phyloP scores from a whole-genome alignment of 1,140 invertebrate genomes.

The Apis laboriosa region DNA sequence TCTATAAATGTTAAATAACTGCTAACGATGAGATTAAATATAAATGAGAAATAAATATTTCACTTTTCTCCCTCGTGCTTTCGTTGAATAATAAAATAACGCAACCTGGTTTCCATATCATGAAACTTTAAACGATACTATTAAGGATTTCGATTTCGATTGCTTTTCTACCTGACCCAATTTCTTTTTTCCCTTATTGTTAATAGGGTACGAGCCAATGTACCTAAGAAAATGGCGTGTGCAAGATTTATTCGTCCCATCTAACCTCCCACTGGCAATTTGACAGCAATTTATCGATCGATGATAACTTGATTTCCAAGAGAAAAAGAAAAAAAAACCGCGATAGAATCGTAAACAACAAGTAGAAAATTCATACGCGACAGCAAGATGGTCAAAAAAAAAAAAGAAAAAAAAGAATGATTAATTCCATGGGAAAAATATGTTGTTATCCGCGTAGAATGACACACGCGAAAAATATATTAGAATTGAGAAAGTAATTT shows the following conservation, averaged over 20 bases:
- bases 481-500: no score
- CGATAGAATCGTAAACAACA: neutral
- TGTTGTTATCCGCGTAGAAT: no score
- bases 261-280: neutral
- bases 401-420: neutral
- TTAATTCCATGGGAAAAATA: no score
- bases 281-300: slow-evolving; percentile 15
- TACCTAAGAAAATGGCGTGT: neutral
- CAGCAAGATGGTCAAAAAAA: neutral
- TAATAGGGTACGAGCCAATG: neutral
- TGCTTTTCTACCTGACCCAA: slow-evolving; percentile 14
- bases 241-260: slow-evolving; percentile 21
- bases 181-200: neutral
- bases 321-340: neutral
- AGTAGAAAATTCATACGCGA: neutral
- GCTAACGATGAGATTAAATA: neutral
- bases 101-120: neutral
- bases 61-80: neutral
- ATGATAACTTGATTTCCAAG: neutral
- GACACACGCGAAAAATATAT: no score
- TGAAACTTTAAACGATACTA: slow-evolving; percentile 21
- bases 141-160: slow-evolving; percentile 15
- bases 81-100: slow-evolving; percentile 20
- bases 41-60: neutral
- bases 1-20: neutral